Conservation (phyloP, 2,888 invertebrate species). For the Tryphoninae sp. region DNA sequence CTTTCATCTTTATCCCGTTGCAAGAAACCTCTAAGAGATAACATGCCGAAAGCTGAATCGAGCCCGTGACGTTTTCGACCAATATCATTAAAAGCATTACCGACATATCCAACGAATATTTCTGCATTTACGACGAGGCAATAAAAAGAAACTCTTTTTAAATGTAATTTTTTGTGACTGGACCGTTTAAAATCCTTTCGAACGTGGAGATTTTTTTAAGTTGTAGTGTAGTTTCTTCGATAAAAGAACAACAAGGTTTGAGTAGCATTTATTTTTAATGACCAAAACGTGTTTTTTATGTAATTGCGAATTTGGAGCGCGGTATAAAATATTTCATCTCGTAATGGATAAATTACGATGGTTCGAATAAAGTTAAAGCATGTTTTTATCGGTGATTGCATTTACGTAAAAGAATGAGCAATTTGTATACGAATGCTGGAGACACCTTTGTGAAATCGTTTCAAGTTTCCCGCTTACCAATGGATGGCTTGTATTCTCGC, state of each 20-base stretch:
- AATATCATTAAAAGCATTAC: slow-evolving; percentile 13
- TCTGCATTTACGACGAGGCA: not conserved
- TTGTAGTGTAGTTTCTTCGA: too few relatives aligned
- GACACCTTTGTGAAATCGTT: slow-evolving; percentile 15
- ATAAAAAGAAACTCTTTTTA: not conserved
- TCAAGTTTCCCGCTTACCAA: not conserved
- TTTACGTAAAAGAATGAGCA: not conserved
- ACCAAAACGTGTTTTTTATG: too few relatives aligned
- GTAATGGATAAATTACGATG: not conserved
- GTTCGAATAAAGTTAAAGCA: not conserved
- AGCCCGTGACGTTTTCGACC: not conserved
- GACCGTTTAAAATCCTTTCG: too few relatives aligned
- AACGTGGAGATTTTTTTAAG: too few relatives aligned
- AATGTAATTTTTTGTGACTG: not conserved
- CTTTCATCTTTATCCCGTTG: slow-evolving; percentile 28
- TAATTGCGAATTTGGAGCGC: too few relatives aligned
- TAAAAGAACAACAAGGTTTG: too few relatives aligned
- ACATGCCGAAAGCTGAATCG: slow-evolving; percentile 29
- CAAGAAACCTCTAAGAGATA: slow-evolving; percentile 27
- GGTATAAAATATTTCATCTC: too few relatives aligned
- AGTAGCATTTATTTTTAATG: too few relatives aligned
- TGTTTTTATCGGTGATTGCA: not conserved
- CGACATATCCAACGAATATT: slow-evolving; percentile 5
- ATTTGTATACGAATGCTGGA: not conserved
- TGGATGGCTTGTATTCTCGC: not conserved